These are phyloP conservation scores for Drosophila putrida DNA, from an alignment of 2,888 invertebrate species.

Conservation along the genomic window DNA sequence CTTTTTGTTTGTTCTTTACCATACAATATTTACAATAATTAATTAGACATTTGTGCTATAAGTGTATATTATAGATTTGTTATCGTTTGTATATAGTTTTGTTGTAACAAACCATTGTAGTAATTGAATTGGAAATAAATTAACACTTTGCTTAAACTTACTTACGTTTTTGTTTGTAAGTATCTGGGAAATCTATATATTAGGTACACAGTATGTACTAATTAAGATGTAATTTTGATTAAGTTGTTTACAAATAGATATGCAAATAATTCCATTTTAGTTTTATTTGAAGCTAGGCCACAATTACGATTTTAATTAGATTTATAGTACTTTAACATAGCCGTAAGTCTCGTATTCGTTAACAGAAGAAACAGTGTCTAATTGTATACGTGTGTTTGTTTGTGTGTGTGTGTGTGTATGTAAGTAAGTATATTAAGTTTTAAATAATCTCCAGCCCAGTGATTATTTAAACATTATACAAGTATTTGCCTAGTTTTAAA, in stretches of 20 bases:
- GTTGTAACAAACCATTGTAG: conserved; percentile 26
- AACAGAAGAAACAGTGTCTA: conserved; percentile 29
- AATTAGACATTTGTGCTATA: conserved; percentile 63
- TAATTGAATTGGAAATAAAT: conserved; percentile 59
- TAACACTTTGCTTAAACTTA: conserved; percentile 38
- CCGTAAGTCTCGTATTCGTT: conserved; percentile 36
- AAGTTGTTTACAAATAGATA: conserved; percentile 64
- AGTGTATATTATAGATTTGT: conserved; percentile 21
- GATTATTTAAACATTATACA: conserved; percentile 71
- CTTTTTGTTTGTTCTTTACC: conserved; percentile 49
- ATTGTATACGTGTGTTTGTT: conserved; percentile 8
- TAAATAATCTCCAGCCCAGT: conserved; percentile 77
- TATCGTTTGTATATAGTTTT: conserved; percentile 31
- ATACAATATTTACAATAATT: conserved; percentile 74
- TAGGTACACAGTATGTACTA: conserved; percentile 39
- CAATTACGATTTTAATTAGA: conserved; percentile 37
- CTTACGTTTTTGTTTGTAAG: conserved; percentile 9
- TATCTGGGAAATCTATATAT: conserved; percentile 24
- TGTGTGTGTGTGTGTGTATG: conserved; percentile 14
- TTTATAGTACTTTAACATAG: conserved; percentile 29
- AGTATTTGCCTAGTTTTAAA: conserved; percentile 61
- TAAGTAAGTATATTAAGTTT: conserved; percentile 39
- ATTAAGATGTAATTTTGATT: conserved; percentile 63
- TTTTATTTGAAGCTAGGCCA: conserved; percentile 29
- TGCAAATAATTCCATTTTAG: conserved; percentile 63